These are phyloP conservation scores for Carettochelys insculpta DNA, from an alignment of 2,113 vertebrate species.

Conservation along the genomic window DNA sequence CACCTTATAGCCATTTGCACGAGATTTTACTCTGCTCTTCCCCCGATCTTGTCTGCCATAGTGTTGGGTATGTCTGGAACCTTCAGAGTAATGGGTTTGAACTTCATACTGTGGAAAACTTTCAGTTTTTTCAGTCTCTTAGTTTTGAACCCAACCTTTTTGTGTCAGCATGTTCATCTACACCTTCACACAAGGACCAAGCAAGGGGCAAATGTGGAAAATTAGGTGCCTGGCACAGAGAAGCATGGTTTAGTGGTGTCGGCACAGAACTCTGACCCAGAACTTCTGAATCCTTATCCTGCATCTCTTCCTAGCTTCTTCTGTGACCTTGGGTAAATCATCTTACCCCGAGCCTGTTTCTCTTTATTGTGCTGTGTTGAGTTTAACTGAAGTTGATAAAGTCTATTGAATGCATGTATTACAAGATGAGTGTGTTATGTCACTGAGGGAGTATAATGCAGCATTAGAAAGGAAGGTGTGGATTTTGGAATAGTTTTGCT, in stretches of 20 bases:
- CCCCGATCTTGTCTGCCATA: background rate
- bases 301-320: background rate
- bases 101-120: background rate
- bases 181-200: background rate
- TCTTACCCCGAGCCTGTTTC: background rate
- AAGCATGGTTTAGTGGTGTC: background rate
- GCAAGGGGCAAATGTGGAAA: background rate
- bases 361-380: background rate
- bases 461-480: background rate
- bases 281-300: background rate
- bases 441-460: background rate
- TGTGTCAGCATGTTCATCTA: background rate
- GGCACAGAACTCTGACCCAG: background rate
- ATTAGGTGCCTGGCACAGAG: background rate
- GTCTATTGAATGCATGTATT: background rate
- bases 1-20: background rate
- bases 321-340: constrained; percentile 2
- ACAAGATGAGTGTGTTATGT: background rate
- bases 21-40: background rate
- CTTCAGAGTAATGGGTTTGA: background rate
- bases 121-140: background rate
- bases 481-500: background rate
- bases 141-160: background rate
- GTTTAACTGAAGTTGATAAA: background rate
- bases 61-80: background rate